Conservation (phyloP, 1,140 invertebrate genomes). For the Himalopsyche phryganea region DNA sequence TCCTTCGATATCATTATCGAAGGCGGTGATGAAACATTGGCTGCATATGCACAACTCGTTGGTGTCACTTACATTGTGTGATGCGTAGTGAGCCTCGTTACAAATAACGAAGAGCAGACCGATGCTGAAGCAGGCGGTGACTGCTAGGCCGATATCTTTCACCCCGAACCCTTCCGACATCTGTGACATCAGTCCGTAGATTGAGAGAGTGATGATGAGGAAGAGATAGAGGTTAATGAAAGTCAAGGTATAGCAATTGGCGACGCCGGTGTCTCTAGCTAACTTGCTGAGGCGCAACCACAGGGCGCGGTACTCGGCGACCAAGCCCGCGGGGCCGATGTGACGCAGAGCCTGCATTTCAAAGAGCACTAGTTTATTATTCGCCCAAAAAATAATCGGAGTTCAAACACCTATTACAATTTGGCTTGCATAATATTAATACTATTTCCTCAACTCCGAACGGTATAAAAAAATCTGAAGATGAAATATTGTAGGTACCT, state of each 20-base stretch:
- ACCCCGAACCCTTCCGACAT: conserved; percentile 63
- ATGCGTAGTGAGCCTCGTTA: conserved; percentile 64
- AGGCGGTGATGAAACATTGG: no score
- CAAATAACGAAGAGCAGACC: conserved; percentile 63
- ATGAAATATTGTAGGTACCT: no score
- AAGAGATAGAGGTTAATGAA: conserved; percentile 64
- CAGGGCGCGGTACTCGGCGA: conserved; percentile 60
- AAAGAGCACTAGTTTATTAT: neutral
- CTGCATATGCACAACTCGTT: no score
- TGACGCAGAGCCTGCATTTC: conserved; percentile 56
- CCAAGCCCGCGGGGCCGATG: conserved; percentile 59
- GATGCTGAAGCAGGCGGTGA: conserved; percentile 60
- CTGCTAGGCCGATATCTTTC: conserved; percentile 61
- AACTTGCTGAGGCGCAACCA: conserved; percentile 64
- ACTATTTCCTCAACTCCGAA: no score
- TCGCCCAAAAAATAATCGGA: no score
- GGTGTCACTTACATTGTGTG: conserved; percentile 55
- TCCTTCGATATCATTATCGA: no score
- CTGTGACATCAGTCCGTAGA: conserved; percentile 65
- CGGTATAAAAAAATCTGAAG: no score
- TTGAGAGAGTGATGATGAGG: conserved; percentile 63
- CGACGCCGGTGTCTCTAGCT: conserved; percentile 58
- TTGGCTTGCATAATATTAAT: no score
- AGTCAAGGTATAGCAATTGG: conserved; percentile 60
- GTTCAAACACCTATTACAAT: no score